Conservation (phyloP, 2,113 vertebrate genomes). For the Tamias sibiricus region DNA sequence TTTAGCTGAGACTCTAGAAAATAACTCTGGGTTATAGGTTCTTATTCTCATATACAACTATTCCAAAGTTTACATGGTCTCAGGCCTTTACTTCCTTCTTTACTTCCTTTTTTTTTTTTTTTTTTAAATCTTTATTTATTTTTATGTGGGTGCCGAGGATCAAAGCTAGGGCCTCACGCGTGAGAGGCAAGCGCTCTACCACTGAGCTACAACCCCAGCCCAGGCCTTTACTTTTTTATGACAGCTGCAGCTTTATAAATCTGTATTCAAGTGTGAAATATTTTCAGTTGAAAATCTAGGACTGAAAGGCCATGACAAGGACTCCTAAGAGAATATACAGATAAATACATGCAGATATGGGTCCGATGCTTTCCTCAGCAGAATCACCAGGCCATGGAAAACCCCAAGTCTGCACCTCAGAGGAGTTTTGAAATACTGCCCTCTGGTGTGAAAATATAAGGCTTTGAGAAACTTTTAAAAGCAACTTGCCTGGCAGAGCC, state of each 20-base stretch:
- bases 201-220: no score
- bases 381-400: not conserved
- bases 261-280: not conserved
- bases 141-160: no score
- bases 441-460: not conserved
- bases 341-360: not conserved
- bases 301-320: not conserved
- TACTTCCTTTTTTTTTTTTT: no score
- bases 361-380: not conserved
- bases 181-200: no score
- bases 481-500: not conserved
- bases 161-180: no score
- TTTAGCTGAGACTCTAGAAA: conserved; percentile 8
- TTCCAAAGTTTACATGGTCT: not conserved
- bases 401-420: not conserved
- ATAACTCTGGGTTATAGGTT: not conserved
- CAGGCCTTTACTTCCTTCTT: no score
- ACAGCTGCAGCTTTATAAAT: not conserved
- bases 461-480: conserved; percentile 31
- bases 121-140: no score
- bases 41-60: not conserved
- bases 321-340: not conserved
- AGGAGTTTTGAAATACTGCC: conserved; percentile 8
- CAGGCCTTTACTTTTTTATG: not conserved
- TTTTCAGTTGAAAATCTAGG: conserved; percentile 27